A percentile compares a stretch with the other conserved stretches of the same genome.
phyloP scores from a whole-genome alignment of 2,797 vertebrate genomes.

The Chanos chanos region DNA sequence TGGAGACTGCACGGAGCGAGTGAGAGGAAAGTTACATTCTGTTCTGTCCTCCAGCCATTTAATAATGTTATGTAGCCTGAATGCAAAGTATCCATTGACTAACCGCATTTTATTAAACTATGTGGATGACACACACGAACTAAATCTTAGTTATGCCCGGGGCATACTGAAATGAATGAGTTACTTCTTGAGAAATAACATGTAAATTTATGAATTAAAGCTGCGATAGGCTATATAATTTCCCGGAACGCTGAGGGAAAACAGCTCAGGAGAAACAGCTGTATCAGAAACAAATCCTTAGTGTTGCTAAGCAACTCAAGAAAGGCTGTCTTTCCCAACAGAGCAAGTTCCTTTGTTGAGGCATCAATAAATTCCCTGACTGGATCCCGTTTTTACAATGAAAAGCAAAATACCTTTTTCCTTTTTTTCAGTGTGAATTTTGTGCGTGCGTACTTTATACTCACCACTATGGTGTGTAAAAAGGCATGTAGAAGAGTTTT shows the following conservation, averaged over 20 bases:
- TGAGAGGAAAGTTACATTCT: too few relatives aligned
- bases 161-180: slow-evolving; percentile 25
- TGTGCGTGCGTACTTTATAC: too few relatives aligned
- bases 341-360: slow-evolving; percentile 35
- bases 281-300: slow-evolving; percentile 25
- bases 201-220: not conserved
- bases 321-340: slow-evolving; percentile 25
- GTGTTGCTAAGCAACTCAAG: slow-evolving; percentile 34
- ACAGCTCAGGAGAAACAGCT: slow-evolving; percentile 4
- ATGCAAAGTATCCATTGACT: too few relatives aligned
- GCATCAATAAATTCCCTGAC: slow-evolving; percentile 21
- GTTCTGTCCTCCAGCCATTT: too few relatives aligned
- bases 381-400: not conserved
- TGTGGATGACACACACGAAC: too few relatives aligned
- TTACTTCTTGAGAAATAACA: slow-evolving; percentile 1
- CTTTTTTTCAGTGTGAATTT: too few relatives aligned
- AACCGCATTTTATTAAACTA: too few relatives aligned
- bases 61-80: too few relatives aligned
- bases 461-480: too few relatives aligned
- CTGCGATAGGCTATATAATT: not conserved
- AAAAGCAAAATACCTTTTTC: slow-evolving; percentile 6
- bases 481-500: too few relatives aligned
- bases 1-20: too few relatives aligned
- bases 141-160: too few relatives aligned
- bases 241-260: not conserved